A percentile compares a stretch with the other conserved stretches of the same genome.
Conservation (phyloP, 1,140 invertebrate genomes). For the Asbolus verrucosus region DNA sequence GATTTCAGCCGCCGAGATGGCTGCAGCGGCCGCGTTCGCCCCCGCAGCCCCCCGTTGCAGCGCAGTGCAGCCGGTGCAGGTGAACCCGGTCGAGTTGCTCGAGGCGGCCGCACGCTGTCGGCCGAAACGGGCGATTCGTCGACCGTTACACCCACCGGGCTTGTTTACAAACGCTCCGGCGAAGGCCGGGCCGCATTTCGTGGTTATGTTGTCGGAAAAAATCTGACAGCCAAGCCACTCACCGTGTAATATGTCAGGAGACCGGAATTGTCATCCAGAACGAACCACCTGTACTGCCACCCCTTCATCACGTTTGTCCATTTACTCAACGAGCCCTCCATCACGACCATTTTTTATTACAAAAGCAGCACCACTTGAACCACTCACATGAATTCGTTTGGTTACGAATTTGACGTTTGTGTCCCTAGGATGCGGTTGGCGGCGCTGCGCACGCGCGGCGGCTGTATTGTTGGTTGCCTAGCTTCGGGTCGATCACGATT, state of each 20-base stretch:
- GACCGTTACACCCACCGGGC: constrained; percentile 30
- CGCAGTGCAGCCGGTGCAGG: neutral
- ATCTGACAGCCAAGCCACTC: constrained; percentile 66
- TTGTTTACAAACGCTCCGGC: constrained; percentile 37
- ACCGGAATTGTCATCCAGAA: constrained; percentile 95
- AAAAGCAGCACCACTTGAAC: constrained; percentile 51
- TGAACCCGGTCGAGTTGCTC: neutral
- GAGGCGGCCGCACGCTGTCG: neutral
- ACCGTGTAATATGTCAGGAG: constrained; percentile 98
- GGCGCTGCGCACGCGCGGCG: neutral
- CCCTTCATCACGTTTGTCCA: constrained; percentile 99
- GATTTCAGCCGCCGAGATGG: too few relatives aligned
- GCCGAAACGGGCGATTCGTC: neutral
- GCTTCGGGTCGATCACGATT: too few relatives aligned
- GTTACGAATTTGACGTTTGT: constrained; percentile 51
- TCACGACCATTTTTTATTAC: constrained; percentile 70
- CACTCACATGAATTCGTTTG: constrained; percentile 41
- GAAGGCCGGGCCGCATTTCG: constrained; percentile 23
- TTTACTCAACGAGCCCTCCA: constrained; percentile 99
- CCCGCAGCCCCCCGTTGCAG: too few relatives aligned
- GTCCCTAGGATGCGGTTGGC: constrained; percentile 1
- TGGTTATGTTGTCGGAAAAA: constrained; percentile 31
- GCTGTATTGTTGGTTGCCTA: constrained; percentile 26
- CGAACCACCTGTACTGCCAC: constrained; percentile 99
- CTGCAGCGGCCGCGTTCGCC: too few relatives aligned